A percentile compares a stretch with the other conserved stretches of the same genome.
These are phyloP conservation scores for Rhyzopertha dominica DNA, from an alignment of 1,140 invertebrate genomes.

Conservation along the genomic window DNA sequence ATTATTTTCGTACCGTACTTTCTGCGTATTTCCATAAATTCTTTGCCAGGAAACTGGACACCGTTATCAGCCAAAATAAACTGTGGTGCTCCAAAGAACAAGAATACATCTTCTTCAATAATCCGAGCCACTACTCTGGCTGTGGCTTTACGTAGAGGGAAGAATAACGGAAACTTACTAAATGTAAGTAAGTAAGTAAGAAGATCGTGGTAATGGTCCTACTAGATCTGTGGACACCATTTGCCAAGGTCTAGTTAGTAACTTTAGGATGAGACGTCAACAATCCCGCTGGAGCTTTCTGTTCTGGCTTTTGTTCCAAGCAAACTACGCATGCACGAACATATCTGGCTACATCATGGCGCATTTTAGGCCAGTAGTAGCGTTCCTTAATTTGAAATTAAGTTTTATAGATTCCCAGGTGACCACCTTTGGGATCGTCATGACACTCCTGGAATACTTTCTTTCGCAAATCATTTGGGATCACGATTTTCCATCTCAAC, in stretches of 20 bases:
- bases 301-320: constrained; percentile 6
- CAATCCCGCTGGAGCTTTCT: neutral
- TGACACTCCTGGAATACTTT: constrained; percentile 4
- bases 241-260: constrained; percentile 10
- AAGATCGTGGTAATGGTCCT: constrained; percentile 30
- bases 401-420: constrained; percentile 8
- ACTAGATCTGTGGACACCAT: constrained; percentile 37
- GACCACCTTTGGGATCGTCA: constrained; percentile 5
- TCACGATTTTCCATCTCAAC: constrained; percentile 3
- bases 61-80: too few relatives aligned
- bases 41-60: too few relatives aligned
- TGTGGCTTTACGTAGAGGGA: too few relatives aligned
- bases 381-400: constrained; percentile 4
- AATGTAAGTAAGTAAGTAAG: constrained; percentile 18
- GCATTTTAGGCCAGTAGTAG: constrained; percentile 19
- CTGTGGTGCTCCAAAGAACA: too few relatives aligned
- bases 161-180: constrained; percentile 40
- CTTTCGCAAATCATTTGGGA: constrained; percentile 1
- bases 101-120: too few relatives aligned
- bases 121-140: too few relatives aligned
- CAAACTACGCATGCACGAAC: constrained; percentile 6
- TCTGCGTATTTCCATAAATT: constrained; percentile 16
- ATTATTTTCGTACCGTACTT: too few relatives aligned
- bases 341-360: constrained; percentile 11
- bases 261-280: constrained; percentile 1